Evolutionary conservation across 1,140 invertebrate species (phyloP), one percentile per base, ranked within the genome.

Genomic region (Listronotus bonariensis): DNA sequence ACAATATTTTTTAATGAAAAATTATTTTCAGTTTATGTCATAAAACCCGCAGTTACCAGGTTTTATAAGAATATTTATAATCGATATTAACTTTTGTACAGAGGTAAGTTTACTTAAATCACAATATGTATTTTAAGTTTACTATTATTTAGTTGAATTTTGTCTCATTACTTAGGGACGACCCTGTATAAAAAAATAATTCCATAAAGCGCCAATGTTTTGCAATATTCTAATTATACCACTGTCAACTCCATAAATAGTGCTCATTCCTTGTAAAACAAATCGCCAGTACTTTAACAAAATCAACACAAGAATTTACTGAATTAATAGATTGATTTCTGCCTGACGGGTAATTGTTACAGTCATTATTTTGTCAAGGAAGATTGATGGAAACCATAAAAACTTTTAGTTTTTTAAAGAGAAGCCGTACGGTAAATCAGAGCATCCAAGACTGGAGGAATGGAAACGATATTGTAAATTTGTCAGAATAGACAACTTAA

Each of bases 401-500:
- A 58, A 58, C 12, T 58, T 17, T n/a, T 11, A 12, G 9, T 32
- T 53, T 53, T 53, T 53, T 58, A 45, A n/a, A 10, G 15, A 10
- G 41, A 26, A 26, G 20, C 20, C 20, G 20, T 26, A 26, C 20
- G 20, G 20, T 26, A 26, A 26, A 26, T 26, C 20, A 26, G 12
- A 14, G 9, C 32, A 18, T n/a, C n/a, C 20, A 46, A 46, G 18
- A 46, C 26, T 46, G 56, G 46, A 60, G 36, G 20, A 49, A 51
- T 45, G 18, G 57, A 60, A 60, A 49, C 57, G 45, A 60, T 60
- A 60, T 60, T 60, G 26, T 60, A 60, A 60, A 60, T 60, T 60
- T 60, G 45, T 49, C 46, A 18, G 34, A 32, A 3, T 20, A 38
- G 31, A 51, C 31, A 40, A 17, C 36, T n/a, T 55, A 42, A 41